Evolutionary conservation across 1,140 invertebrate genomes (phyloP).

Genomic region (Mercenaria mercenaria): DNA sequence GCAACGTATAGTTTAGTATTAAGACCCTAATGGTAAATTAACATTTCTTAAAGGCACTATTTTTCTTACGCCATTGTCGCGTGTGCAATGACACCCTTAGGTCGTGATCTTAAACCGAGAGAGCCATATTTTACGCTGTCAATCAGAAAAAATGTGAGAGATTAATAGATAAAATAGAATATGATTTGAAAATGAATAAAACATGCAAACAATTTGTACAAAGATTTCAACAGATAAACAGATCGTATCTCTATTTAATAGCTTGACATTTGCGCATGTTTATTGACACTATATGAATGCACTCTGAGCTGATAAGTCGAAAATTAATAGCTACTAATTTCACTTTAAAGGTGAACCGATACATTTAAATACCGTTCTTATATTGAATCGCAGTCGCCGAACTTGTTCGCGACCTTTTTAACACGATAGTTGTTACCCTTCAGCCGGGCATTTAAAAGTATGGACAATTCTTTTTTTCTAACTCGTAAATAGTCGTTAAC

Average conservation of each 20-base stretch:
- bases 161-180: constrained; percentile 29
- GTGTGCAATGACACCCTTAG: constrained; percentile 5
- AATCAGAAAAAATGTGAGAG: constrained; percentile 38
- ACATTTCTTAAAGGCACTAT: not conserved
- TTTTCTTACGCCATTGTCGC: constrained; percentile 15
- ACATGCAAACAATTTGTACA: constrained; percentile 32
- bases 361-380: not conserved
- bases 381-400: no score
- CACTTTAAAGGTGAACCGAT: not conserved
- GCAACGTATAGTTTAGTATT: not conserved
- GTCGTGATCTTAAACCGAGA: constrained; percentile 21
- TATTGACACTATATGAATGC: not conserved
- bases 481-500: no score
- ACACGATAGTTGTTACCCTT: no score
- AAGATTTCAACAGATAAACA: not conserved
- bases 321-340: constrained; percentile 7
- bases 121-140: constrained; percentile 35
- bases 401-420: no score
- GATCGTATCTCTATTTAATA: not conserved
- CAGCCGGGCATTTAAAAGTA: no score
- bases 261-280: not conserved
- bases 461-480: no score
- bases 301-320: not conserved
- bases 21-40: constrained; percentile 21
- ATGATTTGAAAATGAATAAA: constrained; percentile 32